A percentile compares a stretch with the other conserved stretches of the same genome.
Conservation (phyloP, 92 coral and sea anemone species). For the Anthopleura xanthogrammica region DNA sequence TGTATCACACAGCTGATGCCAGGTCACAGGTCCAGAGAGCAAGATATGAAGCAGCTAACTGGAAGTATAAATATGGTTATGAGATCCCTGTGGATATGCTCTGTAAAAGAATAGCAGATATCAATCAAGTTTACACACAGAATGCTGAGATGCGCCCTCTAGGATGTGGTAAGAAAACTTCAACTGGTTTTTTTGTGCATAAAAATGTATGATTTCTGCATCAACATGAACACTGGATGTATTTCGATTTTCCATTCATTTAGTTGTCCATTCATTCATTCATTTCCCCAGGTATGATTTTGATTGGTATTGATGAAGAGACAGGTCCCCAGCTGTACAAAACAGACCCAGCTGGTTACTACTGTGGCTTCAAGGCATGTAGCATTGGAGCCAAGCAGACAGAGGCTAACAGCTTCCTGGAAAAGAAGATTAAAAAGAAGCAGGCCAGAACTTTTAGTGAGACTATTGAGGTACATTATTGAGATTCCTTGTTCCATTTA, state of each 20-base stretch:
- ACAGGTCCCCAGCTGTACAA: slow-evolving; percentile 94
- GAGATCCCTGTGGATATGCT: slow-evolving; percentile 98
- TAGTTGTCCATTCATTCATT: neutral
- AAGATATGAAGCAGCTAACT: slow-evolving; percentile 96
- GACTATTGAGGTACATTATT: slow-evolving; percentile 76
- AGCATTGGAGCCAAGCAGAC: slow-evolving; percentile 96
- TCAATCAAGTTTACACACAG: slow-evolving; percentile 97
- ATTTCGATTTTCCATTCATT: too few species aligned
- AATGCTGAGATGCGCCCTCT: slow-evolving; percentile 98
- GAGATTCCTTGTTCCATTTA: neutral
- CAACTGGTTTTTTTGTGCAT: too few species aligned
- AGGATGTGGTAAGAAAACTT: slow-evolving; percentile 85
- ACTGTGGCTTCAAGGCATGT: slow-evolving; percentile 97
- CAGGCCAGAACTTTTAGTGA: slow-evolving; percentile 95
- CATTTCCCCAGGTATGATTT: slow-evolving; percentile 70
- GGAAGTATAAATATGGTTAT: slow-evolving; percentile 97
- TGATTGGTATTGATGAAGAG: slow-evolving; percentile 94
- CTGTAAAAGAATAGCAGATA: slow-evolving; percentile 92
- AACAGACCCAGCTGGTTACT: slow-evolving; percentile 99
- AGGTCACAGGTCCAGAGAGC: slow-evolving; percentile 98
- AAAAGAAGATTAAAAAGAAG: slow-evolving; percentile 96
- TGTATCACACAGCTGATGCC: slow-evolving; percentile 72
- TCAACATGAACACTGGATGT: too few species aligned
- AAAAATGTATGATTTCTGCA: too few species aligned
- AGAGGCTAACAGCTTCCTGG: slow-evolving; percentile 97